Percentiles rank a stretch among this genome's conserved stretches.
Conservation (phyloP, 2,888 invertebrate genomes). For the Drosophila subsilvestris region DNA sequence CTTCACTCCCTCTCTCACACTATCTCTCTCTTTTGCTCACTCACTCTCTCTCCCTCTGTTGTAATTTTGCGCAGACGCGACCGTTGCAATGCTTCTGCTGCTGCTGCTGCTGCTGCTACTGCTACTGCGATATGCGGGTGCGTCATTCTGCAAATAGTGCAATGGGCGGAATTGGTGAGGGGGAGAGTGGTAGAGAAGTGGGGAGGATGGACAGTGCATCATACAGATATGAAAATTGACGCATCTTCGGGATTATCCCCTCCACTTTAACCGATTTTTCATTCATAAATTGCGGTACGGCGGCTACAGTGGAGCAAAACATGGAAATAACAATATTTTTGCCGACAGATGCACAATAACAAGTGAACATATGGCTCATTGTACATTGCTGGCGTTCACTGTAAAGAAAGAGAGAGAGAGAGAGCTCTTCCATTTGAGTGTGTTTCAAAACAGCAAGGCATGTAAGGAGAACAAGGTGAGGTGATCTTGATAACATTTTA, state of each 20-base stretch:
- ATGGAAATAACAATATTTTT: background rate
- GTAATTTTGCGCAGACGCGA: conserved; percentile 30
- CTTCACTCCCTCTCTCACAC: conserved; percentile 7
- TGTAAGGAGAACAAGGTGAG: background rate
- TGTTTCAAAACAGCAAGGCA: background rate
- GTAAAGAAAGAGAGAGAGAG: background rate
- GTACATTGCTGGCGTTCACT: background rate
- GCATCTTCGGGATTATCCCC: background rate
- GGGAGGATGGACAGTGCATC: background rate
- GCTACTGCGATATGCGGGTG: conserved; percentile 27
- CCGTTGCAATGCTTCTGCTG: background rate
- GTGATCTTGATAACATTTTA: background rate
- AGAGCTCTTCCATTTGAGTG: background rate
- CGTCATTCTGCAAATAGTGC: conserved; percentile 3
- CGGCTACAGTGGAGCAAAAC: background rate
- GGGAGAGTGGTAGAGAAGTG: background rate
- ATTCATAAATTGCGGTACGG: background rate
- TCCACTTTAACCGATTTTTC: background rate
- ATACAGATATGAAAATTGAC: background rate
- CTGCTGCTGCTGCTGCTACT: conserved; percentile 5
- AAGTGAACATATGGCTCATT: background rate
- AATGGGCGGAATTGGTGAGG: background rate
- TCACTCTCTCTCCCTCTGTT: background rate
- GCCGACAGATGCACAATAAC: too few species aligned
- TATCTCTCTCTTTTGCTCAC: background rate